Conservation (phyloP, 2,888 invertebrate species). For the Drosophila trichaetosa region DNA sequence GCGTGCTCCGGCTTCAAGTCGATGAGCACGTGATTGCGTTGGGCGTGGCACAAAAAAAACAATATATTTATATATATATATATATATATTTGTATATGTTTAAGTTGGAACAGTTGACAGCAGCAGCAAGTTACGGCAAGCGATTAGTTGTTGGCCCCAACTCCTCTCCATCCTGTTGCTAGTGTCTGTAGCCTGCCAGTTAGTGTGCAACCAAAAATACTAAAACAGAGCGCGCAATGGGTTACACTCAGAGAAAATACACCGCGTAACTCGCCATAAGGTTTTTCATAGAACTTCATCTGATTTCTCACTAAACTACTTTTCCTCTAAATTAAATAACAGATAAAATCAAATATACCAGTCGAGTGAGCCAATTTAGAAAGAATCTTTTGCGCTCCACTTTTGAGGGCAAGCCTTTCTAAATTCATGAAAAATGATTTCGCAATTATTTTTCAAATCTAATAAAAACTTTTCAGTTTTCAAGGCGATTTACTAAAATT, state of each 20-base stretch:
- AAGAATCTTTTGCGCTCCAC: neutral
- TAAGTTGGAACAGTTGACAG: constrained; percentile 49
- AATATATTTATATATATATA: constrained; percentile 26
- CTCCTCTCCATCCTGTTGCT: constrained; percentile 2
- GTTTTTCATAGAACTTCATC: neutral
- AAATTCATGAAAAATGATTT: neutral
- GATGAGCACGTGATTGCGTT: constrained; percentile 75
- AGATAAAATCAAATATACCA: neutral
- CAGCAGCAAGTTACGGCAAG: constrained; percentile 33
- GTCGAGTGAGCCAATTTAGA: neutral
- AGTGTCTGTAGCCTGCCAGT: constrained; percentile 1
- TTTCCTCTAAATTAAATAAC: neutral
- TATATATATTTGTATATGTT: neutral
- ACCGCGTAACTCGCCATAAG: neutral
- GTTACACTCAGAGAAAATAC: neutral
- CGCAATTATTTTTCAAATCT: neutral
- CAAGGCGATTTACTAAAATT: neutral
- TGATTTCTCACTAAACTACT: neutral
- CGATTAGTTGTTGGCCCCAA: constrained; percentile 42
- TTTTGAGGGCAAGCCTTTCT: neutral
- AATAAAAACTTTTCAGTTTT: neutral
- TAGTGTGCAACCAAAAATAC: constrained; percentile 26
- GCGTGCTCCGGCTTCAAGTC: constrained; percentile 76
- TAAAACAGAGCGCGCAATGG: neutral
- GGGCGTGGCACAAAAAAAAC: constrained; percentile 54